These are phyloP conservation scores for Neodon shergylaensis DNA, from an alignment of 2,113 vertebrate species.

Conservation along the genomic window DNA sequence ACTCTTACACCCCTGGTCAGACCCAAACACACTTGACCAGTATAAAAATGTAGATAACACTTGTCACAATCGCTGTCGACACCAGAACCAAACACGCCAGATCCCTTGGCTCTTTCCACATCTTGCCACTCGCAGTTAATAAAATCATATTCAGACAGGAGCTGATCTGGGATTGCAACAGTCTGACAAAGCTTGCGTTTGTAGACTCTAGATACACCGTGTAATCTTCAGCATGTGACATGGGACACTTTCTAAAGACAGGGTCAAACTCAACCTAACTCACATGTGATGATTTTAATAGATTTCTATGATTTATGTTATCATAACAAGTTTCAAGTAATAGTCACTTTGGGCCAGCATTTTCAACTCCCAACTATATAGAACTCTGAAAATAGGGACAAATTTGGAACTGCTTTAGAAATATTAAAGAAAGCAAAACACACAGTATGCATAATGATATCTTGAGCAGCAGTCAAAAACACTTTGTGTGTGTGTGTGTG, in stretches of 20 bases:
- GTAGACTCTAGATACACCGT: neutral
- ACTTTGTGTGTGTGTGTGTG: neutral
- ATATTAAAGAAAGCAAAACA: neutral
- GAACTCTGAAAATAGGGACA: constrained; percentile 4
- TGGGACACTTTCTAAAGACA: neutral
- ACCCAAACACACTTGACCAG: neutral
- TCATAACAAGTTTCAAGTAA: constrained; percentile 3
- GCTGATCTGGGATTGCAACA: neutral
- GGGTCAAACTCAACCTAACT: neutral
- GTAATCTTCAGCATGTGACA: neutral
- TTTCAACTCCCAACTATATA: neutral
- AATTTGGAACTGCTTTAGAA: constrained; percentile 41
- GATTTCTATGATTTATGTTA: neutral
- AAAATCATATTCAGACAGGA: neutral
- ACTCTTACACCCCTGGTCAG: neutral
- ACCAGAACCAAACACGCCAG: neutral
- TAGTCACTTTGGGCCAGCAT: neutral
- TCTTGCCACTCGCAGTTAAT: neutral
- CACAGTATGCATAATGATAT: neutral
- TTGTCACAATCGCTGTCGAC: neutral
- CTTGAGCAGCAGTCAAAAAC: constrained; percentile 41
- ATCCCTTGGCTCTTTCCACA: neutral
- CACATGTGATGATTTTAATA: neutral
- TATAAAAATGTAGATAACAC: neutral
- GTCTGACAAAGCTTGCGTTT: neutral